phyloP scores from a whole-genome alignment of 2,113 vertebrate genomes.

The Stigmatopora nigra region DNA sequence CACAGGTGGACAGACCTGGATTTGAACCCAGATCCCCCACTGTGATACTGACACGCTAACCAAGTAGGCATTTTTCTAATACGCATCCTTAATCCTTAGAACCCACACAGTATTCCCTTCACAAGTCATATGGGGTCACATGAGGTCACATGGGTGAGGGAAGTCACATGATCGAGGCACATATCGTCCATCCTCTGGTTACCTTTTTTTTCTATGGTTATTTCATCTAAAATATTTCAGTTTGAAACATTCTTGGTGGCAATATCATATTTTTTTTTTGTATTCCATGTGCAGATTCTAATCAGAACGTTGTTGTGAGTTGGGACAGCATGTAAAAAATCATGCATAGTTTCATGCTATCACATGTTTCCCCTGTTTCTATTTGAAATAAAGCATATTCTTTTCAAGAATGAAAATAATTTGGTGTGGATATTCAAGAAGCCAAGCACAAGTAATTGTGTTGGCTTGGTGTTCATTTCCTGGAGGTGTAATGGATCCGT shows the following conservation, averaged over 20 bases:
- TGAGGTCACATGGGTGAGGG: conserved; percentile 51
- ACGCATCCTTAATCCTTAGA: conserved; percentile 5
- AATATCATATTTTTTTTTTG: too few species aligned
- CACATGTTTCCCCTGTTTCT: neutral
- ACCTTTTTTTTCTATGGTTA: neutral
- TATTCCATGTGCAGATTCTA: too few species aligned
- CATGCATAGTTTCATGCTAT: too few species aligned
- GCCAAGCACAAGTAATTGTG: neutral
- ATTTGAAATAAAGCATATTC: neutral
- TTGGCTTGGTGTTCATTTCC: neutral
- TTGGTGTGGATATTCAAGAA: neutral
- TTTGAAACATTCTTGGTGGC: too few species aligned
- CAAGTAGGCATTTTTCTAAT: neutral
- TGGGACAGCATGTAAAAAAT: too few species aligned
- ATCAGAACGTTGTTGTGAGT: neutral
- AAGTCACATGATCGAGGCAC: conserved; percentile 52
- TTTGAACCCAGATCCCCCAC: too few species aligned
- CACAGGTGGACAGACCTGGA: too few species aligned
- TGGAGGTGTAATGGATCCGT: too few species aligned
- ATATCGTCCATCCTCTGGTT: conserved; percentile 6
- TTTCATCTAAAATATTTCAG: neutral
- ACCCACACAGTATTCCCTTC: conserved; percentile 11
- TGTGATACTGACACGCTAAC: too few species aligned
- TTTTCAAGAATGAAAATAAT: neutral
- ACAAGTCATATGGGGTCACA: conserved; percentile 52